These are phyloP conservation scores for Lateolabrax maculatus DNA, from an alignment of 2,797 vertebrate genomes.

Conservation along the genomic window DNA sequence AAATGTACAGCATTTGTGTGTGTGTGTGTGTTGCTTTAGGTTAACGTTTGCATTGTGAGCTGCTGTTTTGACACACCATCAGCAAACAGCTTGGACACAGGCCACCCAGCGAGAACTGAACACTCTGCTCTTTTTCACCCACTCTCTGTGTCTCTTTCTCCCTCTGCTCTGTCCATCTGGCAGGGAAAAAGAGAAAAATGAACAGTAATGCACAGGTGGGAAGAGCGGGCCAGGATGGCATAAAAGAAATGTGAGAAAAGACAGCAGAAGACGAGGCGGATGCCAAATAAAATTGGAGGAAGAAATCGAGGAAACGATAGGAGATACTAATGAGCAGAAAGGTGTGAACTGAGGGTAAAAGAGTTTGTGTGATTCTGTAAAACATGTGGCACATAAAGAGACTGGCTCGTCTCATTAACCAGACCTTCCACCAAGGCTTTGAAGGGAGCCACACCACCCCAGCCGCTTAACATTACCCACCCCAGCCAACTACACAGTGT, in stretches of 20 bases:
- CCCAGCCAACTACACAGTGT: not conserved
- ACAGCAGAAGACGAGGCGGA: not conserved
- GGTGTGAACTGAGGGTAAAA: constrained; percentile 29
- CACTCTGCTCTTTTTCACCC: constrained; percentile 51
- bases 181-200: constrained; percentile 40
- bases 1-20: constrained; percentile 19
- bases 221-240: constrained; percentile 29
- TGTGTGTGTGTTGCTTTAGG: constrained; percentile 4
- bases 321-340: constrained; percentile 27
- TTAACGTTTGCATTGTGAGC: constrained; percentile 45
- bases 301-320: not conserved
- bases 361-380: constrained; percentile 26
- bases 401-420: constrained; percentile 55
- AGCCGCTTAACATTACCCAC: constrained; percentile 21
- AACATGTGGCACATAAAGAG: constrained; percentile 62
- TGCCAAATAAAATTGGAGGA: not conserved
- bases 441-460: constrained; percentile 39
- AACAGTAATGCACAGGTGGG: constrained; percentile 47
- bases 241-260: constrained; percentile 18
- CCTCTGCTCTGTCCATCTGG: constrained; percentile 70
- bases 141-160: not conserved
- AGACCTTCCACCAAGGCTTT: constrained; percentile 58
- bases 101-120: constrained; percentile 70
- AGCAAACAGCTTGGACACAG: constrained; percentile 70
- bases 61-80: constrained; percentile 58